These are phyloP conservation scores for Halictus rubicundus DNA, from an alignment of 1,140 invertebrate genomes.

Conservation along the genomic window DNA sequence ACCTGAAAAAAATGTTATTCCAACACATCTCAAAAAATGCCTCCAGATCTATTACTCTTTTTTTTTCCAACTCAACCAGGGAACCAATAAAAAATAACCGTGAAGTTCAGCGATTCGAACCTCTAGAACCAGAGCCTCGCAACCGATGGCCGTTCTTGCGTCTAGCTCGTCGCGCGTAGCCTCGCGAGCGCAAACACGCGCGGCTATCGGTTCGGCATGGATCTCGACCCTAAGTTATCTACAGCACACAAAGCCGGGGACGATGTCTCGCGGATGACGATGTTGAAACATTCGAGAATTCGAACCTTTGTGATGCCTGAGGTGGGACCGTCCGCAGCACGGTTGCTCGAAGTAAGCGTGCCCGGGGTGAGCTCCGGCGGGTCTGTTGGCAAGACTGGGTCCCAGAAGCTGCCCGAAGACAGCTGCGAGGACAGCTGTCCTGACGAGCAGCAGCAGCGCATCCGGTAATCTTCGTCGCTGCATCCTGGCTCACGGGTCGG, in stretches of 20 bases:
- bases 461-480: conserved; percentile 65
- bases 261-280: too few species aligned
- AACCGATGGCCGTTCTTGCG: too few species aligned
- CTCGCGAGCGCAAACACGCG: background rate
- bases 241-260: background rate
- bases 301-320: conserved; percentile 79
- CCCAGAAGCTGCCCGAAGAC: conserved; percentile 73
- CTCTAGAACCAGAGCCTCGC: too few species aligned
- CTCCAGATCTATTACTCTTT: too few species aligned
- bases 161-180: background rate
- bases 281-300: background rate
- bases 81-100: too few species aligned
- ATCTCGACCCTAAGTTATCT: background rate
- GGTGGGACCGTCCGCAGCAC: conserved; percentile 78
- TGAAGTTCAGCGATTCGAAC: too few species aligned
- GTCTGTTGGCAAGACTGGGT: conserved; percentile 70
- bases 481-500: conserved; percentile 57
- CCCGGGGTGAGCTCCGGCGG: conserved; percentile 76
- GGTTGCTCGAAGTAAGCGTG: conserved; percentile 80
- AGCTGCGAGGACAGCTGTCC: conserved; percentile 78
- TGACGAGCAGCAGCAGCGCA: conserved; percentile 71
- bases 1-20: too few species aligned
- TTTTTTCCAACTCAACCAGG: too few species aligned
- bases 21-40: too few species aligned
- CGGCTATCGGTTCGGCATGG: background rate